A percentile compares a stretch with the other conserved stretches of the same genome.
phyloP scores from a whole-genome alignment of 1,140 invertebrate genomes.

The Euura saliciscinereae region DNA sequence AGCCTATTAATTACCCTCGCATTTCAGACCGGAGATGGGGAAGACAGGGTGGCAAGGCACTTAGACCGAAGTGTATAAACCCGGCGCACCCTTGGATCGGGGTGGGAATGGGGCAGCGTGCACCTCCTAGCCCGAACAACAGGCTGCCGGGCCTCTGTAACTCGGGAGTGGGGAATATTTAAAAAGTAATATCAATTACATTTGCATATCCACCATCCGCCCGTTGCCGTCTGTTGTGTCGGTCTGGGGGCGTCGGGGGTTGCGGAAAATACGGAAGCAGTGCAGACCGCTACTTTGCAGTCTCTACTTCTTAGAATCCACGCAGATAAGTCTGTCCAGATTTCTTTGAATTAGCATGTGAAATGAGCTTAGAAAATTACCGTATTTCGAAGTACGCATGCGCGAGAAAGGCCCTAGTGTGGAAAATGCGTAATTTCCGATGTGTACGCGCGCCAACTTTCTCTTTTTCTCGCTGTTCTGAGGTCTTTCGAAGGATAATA shows the following conservation, averaged over 20 bases:
- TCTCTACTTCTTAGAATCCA: too few relatives aligned
- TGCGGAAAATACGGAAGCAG: background rate
- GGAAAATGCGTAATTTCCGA: too few relatives aligned
- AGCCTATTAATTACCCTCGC: conserved; percentile 56
- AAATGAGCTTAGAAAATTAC: too few relatives aligned
- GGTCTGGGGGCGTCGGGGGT: conserved; percentile 6
- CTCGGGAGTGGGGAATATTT: conserved; percentile 56
- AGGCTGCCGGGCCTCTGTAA: conserved; percentile 21
- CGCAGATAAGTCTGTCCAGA: too few relatives aligned
- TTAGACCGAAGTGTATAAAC: conserved; percentile 48
- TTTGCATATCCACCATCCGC: conserved; percentile 58
- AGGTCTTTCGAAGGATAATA: too few relatives aligned
- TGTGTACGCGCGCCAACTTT: too few relatives aligned
- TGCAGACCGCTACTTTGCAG: too few relatives aligned
- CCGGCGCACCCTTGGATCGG: conserved; percentile 39
- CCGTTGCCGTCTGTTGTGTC: conserved; percentile 32
- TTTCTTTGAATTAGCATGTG: too few relatives aligned
- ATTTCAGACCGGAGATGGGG: conserved; percentile 11
- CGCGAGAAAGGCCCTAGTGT: too few relatives aligned
- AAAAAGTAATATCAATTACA: conserved; percentile 63
- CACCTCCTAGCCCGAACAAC: background rate
- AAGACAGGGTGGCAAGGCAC: conserved; percentile 38
- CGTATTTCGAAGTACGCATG: too few relatives aligned
- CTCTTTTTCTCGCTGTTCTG: too few relatives aligned
- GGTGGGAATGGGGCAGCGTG: conserved; percentile 28